These are phyloP conservation scores for Trachemys scripta DNA, from an alignment of 2,113 vertebrate genomes.

Conservation along the genomic window DNA sequence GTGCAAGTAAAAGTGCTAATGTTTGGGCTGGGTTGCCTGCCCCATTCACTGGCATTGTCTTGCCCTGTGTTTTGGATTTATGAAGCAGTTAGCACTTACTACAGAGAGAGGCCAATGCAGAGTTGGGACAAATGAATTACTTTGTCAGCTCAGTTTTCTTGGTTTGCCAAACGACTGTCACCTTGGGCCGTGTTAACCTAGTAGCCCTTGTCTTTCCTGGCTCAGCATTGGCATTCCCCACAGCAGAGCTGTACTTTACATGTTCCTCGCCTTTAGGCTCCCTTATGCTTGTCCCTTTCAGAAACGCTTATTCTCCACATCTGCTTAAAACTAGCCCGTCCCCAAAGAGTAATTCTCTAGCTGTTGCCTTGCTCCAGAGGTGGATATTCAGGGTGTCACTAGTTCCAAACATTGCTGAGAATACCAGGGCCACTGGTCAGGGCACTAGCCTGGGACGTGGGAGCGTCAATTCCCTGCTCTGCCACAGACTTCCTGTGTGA, in stretches of 20 bases:
- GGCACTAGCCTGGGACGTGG: no score
- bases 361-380: no score
- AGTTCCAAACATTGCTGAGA: no score
- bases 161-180: neutral
- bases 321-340: no score
- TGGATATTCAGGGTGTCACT: no score
- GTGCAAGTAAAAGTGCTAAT: neutral
- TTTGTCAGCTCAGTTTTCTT: neutral
- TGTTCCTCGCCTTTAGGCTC: neutral
- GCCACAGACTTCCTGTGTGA: no score
- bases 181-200: neutral
- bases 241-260: neutral
- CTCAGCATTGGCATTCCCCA: neutral
- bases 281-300: no score
- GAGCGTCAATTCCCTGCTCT: no score
- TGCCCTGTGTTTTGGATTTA: neutral
- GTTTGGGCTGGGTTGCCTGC: rapidly evolving
- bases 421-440: no score
- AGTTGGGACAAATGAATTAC: neutral
- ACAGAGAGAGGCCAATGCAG: neutral
- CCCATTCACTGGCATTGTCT: rapidly evolving
- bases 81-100: neutral
- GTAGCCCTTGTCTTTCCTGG: neutral
- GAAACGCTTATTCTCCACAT: no score
- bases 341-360: no score